Base-by-base conservation (phyloP, 2,113 vertebrate species). In the Phycodurus eques region DNA sequence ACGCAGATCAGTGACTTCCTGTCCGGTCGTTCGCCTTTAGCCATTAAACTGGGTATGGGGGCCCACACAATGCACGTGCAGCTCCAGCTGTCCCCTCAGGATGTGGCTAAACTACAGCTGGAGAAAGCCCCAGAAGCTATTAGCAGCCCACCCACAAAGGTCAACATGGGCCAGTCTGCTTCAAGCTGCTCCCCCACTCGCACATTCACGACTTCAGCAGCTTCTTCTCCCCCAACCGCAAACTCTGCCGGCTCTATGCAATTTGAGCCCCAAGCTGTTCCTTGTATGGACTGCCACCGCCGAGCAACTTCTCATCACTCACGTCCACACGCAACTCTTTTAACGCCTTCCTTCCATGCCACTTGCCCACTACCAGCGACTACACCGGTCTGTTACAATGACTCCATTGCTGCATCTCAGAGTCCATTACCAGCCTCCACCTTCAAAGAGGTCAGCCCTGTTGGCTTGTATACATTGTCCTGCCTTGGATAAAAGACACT, bases 21-120 rank as follows among this genome's bases (percentile, higher is more conserved):
- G 77, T 89, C 85, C 20, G 86, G 97, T 4, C 94, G 91, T 53
- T 96, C 94, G 0, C 95, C 96, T 3, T 89, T 98, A 87, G 97
- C 95, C 65, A 88, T 99, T 78, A 96, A 94, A 6, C 91, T 98
- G 66, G 94, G 96, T 0, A 92, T 96, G 2, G 96, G 97, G 0
- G 95, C 95, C 88, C 95, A 98, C 63, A 94, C 95, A 92, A 98
- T 98, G 96, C 96, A 96, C 62, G 95, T 98, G 76, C 95, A 99
- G 90, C 96, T 99, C 31, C 96, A 99, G 86, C 87, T 99, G 63
- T 94, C 96, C 0, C 94, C 95, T 0, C 96, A 98, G 88, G 94
- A 96, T 15, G 90, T 92, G 39, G 91, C 88, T 0, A 91, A 91
- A 8, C 93, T 94, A 76, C 92, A 95, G 70, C 93, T 93, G 20